A percentile compares a stretch with the other conserved stretches of the same genome.
These are phyloP conservation scores for Psylliodes chrysocephalus DNA, from an alignment of 2,888 invertebrate species.

Conservation along the genomic window DNA sequence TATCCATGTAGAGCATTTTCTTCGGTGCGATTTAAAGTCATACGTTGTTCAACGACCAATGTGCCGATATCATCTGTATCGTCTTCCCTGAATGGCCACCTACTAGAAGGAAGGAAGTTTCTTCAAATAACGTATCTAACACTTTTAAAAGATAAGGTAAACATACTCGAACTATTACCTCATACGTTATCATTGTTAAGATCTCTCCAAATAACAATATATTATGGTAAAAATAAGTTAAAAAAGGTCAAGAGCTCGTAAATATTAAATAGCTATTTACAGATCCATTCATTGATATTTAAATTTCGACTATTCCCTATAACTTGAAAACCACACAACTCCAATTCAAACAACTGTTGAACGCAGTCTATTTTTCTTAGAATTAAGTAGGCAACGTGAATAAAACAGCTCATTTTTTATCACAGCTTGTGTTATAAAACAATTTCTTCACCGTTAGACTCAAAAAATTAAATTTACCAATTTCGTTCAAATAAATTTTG, in stretches of 20 bases:
- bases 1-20: constrained; percentile 76
- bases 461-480: constrained; percentile 30
- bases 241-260: constrained; percentile 51
- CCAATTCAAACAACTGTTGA: too few relatives aligned
- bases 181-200: constrained; percentile 32
- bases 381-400: too few relatives aligned
- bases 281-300: constrained; percentile 45
- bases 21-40: constrained; percentile 75
- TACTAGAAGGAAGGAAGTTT: constrained; percentile 65
- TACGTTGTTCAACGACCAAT: constrained; percentile 67
- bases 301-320: constrained; percentile 37
- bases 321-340: too few relatives aligned
- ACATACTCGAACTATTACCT: constrained; percentile 30
- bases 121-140: neutral
- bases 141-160: constrained; percentile 3
- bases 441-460: too few relatives aligned
- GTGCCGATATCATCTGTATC: constrained; percentile 67
- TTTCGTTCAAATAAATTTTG: too few relatives aligned
- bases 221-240: constrained; percentile 45
- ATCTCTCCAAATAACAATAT: constrained; percentile 44
- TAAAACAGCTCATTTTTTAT: too few relatives aligned
- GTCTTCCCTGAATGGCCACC: constrained; percentile 56
- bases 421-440: too few relatives aligned
- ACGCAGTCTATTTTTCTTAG: too few relatives aligned
- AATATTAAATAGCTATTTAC: constrained; percentile 50